phyloP scores from a whole-genome alignment of 2,113 vertebrate species.

The Pholis gunnellus region DNA sequence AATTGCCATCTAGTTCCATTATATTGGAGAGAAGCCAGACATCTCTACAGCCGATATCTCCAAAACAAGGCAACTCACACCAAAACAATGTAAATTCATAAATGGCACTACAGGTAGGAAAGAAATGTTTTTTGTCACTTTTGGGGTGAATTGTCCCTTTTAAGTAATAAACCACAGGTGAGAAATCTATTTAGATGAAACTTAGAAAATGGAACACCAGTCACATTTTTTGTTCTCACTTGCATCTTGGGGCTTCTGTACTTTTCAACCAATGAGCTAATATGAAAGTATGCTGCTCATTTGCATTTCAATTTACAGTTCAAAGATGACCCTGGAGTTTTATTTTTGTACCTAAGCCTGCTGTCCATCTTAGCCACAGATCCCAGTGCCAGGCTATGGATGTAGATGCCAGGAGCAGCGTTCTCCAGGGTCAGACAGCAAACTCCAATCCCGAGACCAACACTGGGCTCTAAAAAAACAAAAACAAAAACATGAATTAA shows the following conservation, averaged over 20 bases:
- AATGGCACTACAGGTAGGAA: too few species aligned
- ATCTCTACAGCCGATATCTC: too few species aligned
- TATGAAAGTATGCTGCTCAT: neutral
- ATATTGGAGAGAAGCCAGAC: too few species aligned
- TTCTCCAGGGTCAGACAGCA: constrained; percentile 93
- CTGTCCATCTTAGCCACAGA: constrained; percentile 97
- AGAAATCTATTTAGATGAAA: neutral
- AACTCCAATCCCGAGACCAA: constrained; percentile 94
- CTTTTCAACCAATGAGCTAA: neutral
- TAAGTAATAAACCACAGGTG: neutral
- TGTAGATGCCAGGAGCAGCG: constrained; percentile 92
- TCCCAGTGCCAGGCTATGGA: constrained; percentile 94
- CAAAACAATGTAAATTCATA: too few species aligned
- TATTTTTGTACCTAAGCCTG: constrained; percentile 88
- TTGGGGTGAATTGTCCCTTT: too few species aligned
- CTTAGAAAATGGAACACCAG: too few species aligned
- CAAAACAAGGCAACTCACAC: too few species aligned
- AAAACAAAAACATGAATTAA: neutral
- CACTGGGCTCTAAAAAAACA: constrained; percentile 86
- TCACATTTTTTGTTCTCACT: neutral
- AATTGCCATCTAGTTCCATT: too few species aligned
- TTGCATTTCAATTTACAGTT: neutral
- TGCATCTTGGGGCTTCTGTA: neutral
- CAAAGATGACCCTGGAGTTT: neutral
- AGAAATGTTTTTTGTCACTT: too few species aligned